Percentiles rank a stretch among this genome's conserved stretches.
Evolutionary conservation across 2,113 vertebrate species (phyloP).

Genomic region (Pteronura brasiliensis): DNA sequence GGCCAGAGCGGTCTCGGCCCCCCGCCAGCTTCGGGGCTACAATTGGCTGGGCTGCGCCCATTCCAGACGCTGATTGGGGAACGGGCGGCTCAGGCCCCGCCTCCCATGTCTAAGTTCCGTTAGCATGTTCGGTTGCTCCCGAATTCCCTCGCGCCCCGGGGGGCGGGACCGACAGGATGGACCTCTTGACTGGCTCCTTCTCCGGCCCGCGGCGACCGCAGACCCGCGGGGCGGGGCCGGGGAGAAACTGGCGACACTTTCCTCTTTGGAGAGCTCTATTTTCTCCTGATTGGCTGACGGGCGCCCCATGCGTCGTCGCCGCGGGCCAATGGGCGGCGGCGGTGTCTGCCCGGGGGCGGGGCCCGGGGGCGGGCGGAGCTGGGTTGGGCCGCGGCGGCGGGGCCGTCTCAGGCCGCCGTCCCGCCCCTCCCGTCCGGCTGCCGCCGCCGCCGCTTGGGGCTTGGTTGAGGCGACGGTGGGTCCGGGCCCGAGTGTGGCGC

Average conservation of each 20-base stretch:
- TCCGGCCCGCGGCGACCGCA: background rate
- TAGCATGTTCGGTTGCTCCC: slow-evolving; percentile 72
- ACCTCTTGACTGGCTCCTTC: background rate
- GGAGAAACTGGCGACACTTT: background rate
- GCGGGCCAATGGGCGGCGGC: too few relatives aligned
- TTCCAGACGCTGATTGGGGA: slow-evolving; percentile 35
- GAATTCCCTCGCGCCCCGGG: background rate
- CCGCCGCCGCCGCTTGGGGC: too few relatives aligned
- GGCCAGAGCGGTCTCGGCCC: background rate
- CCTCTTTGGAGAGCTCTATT: background rate
- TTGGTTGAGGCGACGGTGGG: too few relatives aligned
- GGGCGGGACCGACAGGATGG: background rate
- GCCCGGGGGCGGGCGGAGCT: too few relatives aligned
- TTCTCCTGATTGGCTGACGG: slow-evolving; percentile 60
- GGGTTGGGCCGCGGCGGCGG: too few relatives aligned
- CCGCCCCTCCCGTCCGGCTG: too few relatives aligned
- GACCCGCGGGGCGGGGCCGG: background rate
- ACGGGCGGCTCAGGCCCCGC: background rate
- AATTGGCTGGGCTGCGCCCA: slow-evolving; percentile 41
- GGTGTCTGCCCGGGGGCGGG: too few relatives aligned
- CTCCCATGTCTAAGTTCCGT: slow-evolving; percentile 53
- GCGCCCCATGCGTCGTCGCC: background rate
- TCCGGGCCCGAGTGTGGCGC: too few relatives aligned
- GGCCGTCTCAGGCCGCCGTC: too few relatives aligned
- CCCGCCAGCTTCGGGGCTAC: background rate